Base-by-base conservation (phyloP, 2,888 invertebrate genomes). In the Scaptodrosophila latifasciaeformis region DNA sequence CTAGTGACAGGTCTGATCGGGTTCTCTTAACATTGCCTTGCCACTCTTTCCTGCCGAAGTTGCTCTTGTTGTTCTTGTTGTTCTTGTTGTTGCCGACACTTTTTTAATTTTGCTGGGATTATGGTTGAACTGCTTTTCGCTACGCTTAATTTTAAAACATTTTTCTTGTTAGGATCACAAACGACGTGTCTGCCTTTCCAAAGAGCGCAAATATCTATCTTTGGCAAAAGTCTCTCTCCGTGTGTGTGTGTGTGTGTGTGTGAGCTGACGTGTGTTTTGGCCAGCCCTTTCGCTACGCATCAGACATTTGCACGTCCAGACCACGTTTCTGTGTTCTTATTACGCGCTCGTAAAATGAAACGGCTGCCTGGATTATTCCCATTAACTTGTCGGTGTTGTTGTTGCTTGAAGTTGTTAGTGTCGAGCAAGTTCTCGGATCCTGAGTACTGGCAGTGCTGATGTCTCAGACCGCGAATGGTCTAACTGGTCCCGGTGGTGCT, bases 301-400 rank as follows among this genome's bases (percentile, higher is more conserved):
- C 9, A 37, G 17, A 37, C 9, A 21, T 19, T 37, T 45, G 24
- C 77, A 76, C 70, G 70, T 81, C 57, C 77, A 57, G 48, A 40
- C 69, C 78, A 80, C 80, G 78, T 76, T 67, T 67, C 55, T 43
- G 54, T 65, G 67, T 69, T 63, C 77, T 77, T 81, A 77, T 81
- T 70, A 78, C 70, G 79, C 79, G 72, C 68, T 70, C 76, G 72
- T 77, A 78, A 81, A 81, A 79, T 53, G 59, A 67, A 77, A 79
- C 70, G 68, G 67, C 69, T 63, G 69, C 52, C 45, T 29, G 68
- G 58, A 81, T 76, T 81, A 78, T 72, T 68, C 67, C 79, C 77
- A 77, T 77, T 78, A 76, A 76, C 68, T 77, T 60, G 55, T 67
- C 53, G 19, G 10, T 64, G 55, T 59, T 61, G 70, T 60, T 55